These are phyloP conservation scores for Mandrillus leucophaeus DNA, from an alignment of 2,113 vertebrate species.

Conservation along the genomic window DNA sequence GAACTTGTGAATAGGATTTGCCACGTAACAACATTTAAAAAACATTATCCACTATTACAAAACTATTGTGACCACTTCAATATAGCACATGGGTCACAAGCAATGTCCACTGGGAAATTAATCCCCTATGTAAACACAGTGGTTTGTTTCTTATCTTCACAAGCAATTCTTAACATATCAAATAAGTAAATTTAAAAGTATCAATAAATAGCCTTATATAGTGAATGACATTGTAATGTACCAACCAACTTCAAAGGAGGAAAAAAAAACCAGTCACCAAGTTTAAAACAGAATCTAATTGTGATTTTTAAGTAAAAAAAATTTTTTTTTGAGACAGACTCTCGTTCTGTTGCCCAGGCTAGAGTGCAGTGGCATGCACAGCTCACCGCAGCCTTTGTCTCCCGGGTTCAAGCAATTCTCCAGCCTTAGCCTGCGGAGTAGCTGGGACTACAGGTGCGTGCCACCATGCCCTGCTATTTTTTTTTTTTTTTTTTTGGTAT, in stretches of 20 bases:
- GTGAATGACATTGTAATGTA: not conserved
- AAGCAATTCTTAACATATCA: slow-evolving; percentile 32
- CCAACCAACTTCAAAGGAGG: not conserved
- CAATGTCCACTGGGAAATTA: not conserved
- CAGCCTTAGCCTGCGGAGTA: no score
- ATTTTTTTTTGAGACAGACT: no score
- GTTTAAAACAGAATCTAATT: not conserved
- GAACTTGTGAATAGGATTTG: not conserved
- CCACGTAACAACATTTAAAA: not conserved
- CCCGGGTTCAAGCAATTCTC: no score
- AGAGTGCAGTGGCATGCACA: no score
- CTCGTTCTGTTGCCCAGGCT: no score
- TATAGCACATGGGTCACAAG: not conserved
- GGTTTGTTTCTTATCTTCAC: slow-evolving; percentile 25
- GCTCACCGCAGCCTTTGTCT: no score
- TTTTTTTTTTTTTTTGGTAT: not conserved
- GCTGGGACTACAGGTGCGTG: no score
- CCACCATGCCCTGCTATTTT: not conserved
- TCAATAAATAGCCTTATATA: slow-evolving; percentile 30
- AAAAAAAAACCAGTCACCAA: not conserved
- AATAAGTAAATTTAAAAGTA: slow-evolving; percentile 23
- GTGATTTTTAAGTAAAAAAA: no score
- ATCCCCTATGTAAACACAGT: not conserved
- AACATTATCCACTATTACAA: not conserved
- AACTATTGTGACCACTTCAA: not conserved